These are phyloP conservation scores for Halcyon badia DNA, from an alignment of 2,797 vertebrate genomes.

Conservation along the genomic window DNA sequence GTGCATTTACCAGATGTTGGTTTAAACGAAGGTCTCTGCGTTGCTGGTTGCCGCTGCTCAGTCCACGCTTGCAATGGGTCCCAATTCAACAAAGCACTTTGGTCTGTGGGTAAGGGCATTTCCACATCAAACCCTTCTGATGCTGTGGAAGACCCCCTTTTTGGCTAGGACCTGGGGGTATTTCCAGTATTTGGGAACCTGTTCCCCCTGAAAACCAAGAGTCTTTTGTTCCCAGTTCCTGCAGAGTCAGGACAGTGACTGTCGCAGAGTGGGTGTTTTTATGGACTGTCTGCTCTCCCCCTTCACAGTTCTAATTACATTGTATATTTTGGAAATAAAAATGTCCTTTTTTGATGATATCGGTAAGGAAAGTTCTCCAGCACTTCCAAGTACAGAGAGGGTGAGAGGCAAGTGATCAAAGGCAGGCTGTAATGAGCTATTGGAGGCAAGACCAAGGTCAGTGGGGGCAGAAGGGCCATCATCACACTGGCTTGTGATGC, in stretches of 20 bases:
- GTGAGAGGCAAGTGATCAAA: constrained; percentile 17
- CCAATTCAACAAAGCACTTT: not conserved
- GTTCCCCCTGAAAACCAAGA: not conserved
- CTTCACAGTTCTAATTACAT: constrained; percentile 14
- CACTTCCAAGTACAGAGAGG: not conserved
- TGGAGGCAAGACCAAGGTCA: not conserved
- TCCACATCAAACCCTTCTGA: not conserved
- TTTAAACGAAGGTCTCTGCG: not conserved
- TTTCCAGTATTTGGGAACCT: not conserved
- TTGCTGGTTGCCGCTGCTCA: not conserved
- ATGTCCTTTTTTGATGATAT: constrained; percentile 22
- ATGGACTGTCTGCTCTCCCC: constrained; percentile 24
- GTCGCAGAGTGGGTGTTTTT: constrained; percentile 6
- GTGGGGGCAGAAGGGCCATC: not conserved
- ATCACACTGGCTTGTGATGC: rapidly evolving
- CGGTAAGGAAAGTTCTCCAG: constrained; percentile 21
- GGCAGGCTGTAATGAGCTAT: not conserved
- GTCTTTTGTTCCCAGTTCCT: not conserved
- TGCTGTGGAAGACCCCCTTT: not conserved
- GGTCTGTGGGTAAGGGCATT: not conserved
- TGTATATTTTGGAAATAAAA: constrained; percentile 63
- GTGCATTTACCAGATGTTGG: rapidly evolving
- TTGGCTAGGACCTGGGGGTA: not conserved
- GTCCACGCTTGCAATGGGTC: not conserved
- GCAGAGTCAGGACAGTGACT: not conserved